Evolutionary conservation across 2,888 invertebrate genomes (phyloP), one percentile per base, ranked within the genome.

Genomic region (Callyntrura guangdongensis): DNA sequence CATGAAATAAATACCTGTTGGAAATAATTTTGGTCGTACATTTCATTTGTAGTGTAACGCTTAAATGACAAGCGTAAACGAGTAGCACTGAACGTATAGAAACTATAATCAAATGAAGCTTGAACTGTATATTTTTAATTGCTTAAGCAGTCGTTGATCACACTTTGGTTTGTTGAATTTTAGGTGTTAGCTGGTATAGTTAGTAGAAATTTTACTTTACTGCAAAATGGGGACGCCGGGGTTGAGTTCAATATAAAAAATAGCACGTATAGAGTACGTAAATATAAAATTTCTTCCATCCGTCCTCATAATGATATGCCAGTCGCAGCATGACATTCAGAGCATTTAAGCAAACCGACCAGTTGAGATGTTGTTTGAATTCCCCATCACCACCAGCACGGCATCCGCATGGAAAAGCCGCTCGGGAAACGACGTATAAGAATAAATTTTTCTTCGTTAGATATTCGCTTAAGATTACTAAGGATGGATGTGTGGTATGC

Each of bases 271-370:
- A 25, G 53, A 77, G 12, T 77, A 36, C 11, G 12, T 45, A 45
- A 11, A 20, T 56, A 56, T 79, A 2, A 9, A 27, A 27, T 79
- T 79, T 79, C 56, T 59, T 59, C 77, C 14, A 36, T 36, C 25
- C 20, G 17, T 22, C 53, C 9, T 77, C 53, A 79, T 79, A 79
- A 79, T 79, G 79, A 79, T 79, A 59, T 79, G 79, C 59, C 59
- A 79, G 25, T 79, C 79, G 6, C 79, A 79, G 79, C 79, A 79
- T 56, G 79, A 56, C 79, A 79, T 79, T 59, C 27, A 14, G 79
- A 79, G 79, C 56, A 79, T 17, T 17, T 11, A 77, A 12, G 79
- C 25, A 79, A 59, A 56, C 79, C 79, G 27, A 59, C 74, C 36
- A 22, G 74, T 74, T 74, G 67, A 25, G 12, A 67, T 67, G 74